Evolutionary conservation across 92 coral and sea anemone genomes (phyloP), one percentile per base, ranked within the genome.

Genomic region (Micromussa lordhowensis): DNA sequence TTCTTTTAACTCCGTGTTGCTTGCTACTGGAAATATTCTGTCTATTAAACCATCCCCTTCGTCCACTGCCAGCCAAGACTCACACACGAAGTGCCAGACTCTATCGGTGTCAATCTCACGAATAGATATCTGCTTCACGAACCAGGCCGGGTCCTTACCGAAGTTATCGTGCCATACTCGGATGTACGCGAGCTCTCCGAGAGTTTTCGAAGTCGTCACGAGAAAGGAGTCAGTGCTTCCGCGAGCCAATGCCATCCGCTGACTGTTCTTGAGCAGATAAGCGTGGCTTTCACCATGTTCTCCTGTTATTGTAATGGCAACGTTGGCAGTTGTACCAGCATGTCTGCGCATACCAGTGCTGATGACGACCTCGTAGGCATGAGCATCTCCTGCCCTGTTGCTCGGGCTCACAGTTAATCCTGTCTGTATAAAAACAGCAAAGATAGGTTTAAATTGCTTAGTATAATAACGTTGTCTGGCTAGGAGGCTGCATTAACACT

Each of bases 31-130:
- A 19, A 98, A 82, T 48, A 96, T 86, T 77, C 98, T 90, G 63
- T 96, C 95, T 26, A 96, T 94, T 85, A 91, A 83, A 13, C 98
- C 98, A 85, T 98, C 99, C 61, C 98, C 98, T 58, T 92, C 97
- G 80, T 98, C 99, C 26, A 98, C 98, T 10, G 99, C 99, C 17
- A 98, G 94, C 99, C 99, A 98, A 70, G 94, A 90, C 61, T 98
- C 90, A 80, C 99, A 98, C 75, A 98, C 68, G 75, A 98, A 98
- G 84, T 92, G 84, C 85, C 91, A 93, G 15, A 86, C 82, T 35
- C 89, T 88, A 29, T 92, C 86, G n/a, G 94, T 90, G 49, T 93
- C 93, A 49, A 90, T 26, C 80, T 98, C 96, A 17, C 93, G 95
- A 58, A 98, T 90, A 1, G 90, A 90, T 51, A 98, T 85, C 85